phyloP scores from a whole-genome alignment of 2,888 invertebrate genomes.

The Drosophila mulleri region DNA sequence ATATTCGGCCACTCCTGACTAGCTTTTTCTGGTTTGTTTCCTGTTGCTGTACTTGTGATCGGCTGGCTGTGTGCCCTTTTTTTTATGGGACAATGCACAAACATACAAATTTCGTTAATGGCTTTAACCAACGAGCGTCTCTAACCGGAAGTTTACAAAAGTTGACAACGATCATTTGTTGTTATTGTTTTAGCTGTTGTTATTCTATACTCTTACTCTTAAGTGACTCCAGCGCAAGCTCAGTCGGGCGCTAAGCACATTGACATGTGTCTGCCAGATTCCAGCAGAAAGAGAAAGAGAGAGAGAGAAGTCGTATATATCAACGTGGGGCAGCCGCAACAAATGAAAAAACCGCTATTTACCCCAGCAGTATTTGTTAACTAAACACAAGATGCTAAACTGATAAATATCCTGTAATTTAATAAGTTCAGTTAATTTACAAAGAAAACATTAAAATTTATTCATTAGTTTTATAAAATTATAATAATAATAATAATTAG shows the following conservation, averaged over 20 bases:
- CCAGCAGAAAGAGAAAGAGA: slow-evolving; percentile 34
- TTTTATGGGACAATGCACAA: slow-evolving; percentile 46
- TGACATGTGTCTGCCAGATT: slow-evolving; percentile 70
- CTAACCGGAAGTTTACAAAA: slow-evolving; percentile 75
- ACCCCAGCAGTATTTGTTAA: slow-evolving; percentile 4
- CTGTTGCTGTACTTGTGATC: background rate
- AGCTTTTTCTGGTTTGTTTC: slow-evolving; percentile 8
- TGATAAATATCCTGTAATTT: background rate
- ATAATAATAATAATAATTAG: too few relatives aligned
- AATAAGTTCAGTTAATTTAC: too few relatives aligned
- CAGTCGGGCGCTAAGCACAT: slow-evolving; percentile 77
- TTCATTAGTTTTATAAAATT: too few relatives aligned
- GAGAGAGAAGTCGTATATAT: background rate
- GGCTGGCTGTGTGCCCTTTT: slow-evolving; percentile 7
- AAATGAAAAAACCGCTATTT: slow-evolving; percentile 60
- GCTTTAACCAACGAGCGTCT: slow-evolving; percentile 57
- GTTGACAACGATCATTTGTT: too few relatives aligned
- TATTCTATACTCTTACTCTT: slow-evolving; percentile 44
- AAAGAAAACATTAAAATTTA: too few relatives aligned
- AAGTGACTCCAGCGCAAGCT: slow-evolving; percentile 38
- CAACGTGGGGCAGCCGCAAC: slow-evolving; percentile 3
- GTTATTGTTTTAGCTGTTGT: slow-evolving; percentile 7
- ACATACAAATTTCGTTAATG: slow-evolving; percentile 68
- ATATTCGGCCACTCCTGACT: background rate
- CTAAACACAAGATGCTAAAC: background rate